A percentile compares a stretch with the other conserved stretches of the same genome.
These are phyloP conservation scores for Dicerorhinus sumatrensis DNA, from an alignment of 2,113 vertebrate genomes.

Conservation along the genomic window DNA sequence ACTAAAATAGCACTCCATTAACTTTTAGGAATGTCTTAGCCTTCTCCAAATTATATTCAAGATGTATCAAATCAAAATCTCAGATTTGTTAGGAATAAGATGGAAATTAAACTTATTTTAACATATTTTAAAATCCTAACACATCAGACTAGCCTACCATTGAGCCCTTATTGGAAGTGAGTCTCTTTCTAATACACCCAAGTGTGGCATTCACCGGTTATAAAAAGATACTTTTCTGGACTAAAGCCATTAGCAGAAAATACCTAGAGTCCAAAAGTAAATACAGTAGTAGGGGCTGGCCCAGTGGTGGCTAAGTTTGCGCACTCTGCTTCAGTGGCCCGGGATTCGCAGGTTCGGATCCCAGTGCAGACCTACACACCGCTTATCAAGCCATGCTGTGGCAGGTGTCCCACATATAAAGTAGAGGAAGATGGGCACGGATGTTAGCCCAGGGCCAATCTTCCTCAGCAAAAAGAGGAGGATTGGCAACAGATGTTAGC, in stretches of 20 bases:
- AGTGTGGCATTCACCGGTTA: neutral
- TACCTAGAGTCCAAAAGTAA: neutral
- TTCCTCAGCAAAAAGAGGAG: too few species aligned
- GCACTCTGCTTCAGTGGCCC: too few species aligned
- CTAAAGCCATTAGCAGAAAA: slow-evolving; percentile 24
- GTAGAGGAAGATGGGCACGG: too few species aligned
- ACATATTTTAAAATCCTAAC: neutral
- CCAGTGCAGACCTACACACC: too few species aligned
- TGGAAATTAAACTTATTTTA: slow-evolving; percentile 29
- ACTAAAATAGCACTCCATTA: neutral
- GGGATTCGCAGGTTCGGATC: too few species aligned
- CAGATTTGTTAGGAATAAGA: slow-evolving; percentile 4
- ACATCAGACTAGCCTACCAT: neutral
- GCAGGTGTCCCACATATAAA: too few species aligned
- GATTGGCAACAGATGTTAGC: too few species aligned
- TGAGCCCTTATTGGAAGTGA: neutral
- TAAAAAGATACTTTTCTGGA: neutral
- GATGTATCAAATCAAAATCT: neutral
- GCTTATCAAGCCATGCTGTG: too few species aligned
- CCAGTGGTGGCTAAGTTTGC: too few species aligned
- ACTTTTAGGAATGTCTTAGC: neutral
- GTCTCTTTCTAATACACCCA: neutral
- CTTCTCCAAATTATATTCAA: slow-evolving; percentile 27
- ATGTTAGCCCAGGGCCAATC: too few species aligned
- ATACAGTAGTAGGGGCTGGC: neutral